Conservation (phyloP, 2,113 vertebrate genomes). For the Struthidea cinerea region DNA sequence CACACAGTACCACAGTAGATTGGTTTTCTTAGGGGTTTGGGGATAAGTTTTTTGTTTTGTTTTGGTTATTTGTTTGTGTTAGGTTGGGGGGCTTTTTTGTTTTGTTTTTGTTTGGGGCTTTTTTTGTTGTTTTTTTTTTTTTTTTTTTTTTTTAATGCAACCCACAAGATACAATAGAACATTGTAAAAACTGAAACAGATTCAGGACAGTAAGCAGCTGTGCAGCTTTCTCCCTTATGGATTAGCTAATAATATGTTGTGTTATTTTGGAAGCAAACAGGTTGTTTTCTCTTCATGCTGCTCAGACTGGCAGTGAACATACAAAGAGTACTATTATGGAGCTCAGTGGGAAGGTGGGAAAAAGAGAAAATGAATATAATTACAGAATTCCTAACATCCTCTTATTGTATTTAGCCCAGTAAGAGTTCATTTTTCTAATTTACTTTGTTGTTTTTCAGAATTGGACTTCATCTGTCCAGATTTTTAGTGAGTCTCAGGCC, state of each 20-base stretch:
- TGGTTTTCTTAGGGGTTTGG: not conserved
- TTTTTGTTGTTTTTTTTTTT: too few species aligned
- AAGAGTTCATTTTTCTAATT: not conserved
- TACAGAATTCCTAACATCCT: not conserved
- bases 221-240: not conserved
- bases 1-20: not conserved
- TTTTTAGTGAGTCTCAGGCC: not conserved
- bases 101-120: not conserved
- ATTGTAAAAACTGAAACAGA: not conserved
- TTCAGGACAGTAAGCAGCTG: not conserved
- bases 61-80: not conserved
- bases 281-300: conserved; percentile 1
- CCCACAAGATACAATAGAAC: not conserved
- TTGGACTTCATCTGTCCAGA: not conserved
- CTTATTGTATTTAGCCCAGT: not conserved
- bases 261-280: not conserved
- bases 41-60: not conserved
- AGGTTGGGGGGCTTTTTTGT: not conserved
- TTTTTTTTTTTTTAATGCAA: not conserved
- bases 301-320: not conserved
- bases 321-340: not conserved
- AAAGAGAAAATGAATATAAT: not conserved
- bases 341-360: not conserved
- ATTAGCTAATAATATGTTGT: not conserved
- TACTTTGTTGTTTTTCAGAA: not conserved